Base-by-base conservation (phyloP, 2,113 vertebrate species). In the Callocephalon fimbriatum region DNA sequence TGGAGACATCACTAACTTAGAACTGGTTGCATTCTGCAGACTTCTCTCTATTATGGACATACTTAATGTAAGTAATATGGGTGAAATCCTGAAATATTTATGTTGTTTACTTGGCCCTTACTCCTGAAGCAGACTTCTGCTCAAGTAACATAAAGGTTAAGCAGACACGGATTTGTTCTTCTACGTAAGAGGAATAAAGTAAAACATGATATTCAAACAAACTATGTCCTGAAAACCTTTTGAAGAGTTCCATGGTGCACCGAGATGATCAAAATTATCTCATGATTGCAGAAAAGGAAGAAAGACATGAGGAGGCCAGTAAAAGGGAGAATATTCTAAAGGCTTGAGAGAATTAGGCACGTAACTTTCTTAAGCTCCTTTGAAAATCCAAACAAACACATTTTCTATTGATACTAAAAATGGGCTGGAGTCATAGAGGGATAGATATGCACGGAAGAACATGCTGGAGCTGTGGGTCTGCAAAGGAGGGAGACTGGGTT, bases 321-420 rank as follows among this genome's bases (percentile, higher is more conserved):
- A 68, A 91, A 96, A 88, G 48, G 67, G 54, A 86, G 45, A 75
- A 8, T 94, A 87, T 85, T 85, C 15, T n/a, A 58, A 78, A 81
- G 37, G 37, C 51, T 56, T 79, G 54, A 78, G 66, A 84, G 65
- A 91, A 65, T 93, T 86, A 76, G 12, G 3, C 66, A 70, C 2
- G 2, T 91, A 86, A 38, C 61, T 89, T 80, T 84, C 74, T 73
- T 79, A 88, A 87, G 23, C 65, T 65, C 25, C 37, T 72, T 70
- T 53, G n/a, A 79, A 93, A 96, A 88, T 66, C 56, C 62, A 72
- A 76, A 75, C 38, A 87, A 78, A 84, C 40, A 56, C 9, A 35
- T 75, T 82, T 94, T 73, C 48, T 86, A 13, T 58, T 88, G 66
- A 35, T 71, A 38, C 11, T 68, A 73, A 56, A 73, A 90, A 63